Evolutionary conservation across 2,888 invertebrate species (phyloP).

Genomic region (Argyresthia albistria): DNA sequence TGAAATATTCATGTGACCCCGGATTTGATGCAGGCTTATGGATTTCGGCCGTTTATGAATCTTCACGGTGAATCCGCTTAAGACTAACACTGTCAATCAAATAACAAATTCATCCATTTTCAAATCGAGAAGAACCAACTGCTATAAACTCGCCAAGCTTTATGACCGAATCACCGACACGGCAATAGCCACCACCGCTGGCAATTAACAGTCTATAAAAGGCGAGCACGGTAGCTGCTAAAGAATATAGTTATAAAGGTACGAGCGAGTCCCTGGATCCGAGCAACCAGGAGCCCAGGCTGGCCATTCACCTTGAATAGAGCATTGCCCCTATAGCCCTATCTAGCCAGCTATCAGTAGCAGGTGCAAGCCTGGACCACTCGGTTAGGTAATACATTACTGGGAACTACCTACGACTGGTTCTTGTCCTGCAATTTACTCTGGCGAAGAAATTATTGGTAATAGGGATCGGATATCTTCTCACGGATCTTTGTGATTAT

Average conservation of each 20-base stretch:
- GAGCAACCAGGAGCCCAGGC: conserved; percentile 10
- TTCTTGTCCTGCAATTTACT: neutral
- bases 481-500: neutral
- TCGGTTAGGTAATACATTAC: conserved; percentile 24
- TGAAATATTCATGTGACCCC: conserved; percentile 25
- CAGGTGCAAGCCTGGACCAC: conserved; percentile 14
- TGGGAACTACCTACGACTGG: neutral
- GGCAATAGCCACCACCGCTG: neutral
- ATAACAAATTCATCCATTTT: neutral
- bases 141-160: neutral
- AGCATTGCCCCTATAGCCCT: conserved; percentile 5
- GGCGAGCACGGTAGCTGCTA: neutral
- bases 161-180: neutral
- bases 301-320: conserved; percentile 9
- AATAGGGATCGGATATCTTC: neutral
- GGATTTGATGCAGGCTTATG: conserved; percentile 5
- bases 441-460: neutral
- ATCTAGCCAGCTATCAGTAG: conserved; percentile 7
- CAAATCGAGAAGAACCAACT: neutral
- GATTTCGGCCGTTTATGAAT: neutral
- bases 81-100: neutral
- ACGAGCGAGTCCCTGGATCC: neutral
- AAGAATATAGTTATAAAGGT: neutral
- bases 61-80: neutral
- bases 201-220: neutral